Evolutionary conservation across 2,888 invertebrate species (phyloP), one percentile per base, ranked within the genome.

Genomic region (Morpho helenor): DNA sequence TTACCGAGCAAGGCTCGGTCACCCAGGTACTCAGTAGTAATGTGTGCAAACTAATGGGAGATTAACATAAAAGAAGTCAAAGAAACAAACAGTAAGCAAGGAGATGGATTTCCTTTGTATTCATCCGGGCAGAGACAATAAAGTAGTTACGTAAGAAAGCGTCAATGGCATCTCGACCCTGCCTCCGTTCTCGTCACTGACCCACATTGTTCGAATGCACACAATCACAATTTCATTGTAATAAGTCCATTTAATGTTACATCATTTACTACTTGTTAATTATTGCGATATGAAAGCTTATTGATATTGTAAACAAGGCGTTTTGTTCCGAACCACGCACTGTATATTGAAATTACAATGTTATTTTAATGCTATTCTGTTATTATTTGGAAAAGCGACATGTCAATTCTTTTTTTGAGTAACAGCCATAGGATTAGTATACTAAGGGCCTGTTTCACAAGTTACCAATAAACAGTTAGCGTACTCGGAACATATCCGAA

Each of bases 151-250:
- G 80, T 83, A 84, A 86, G 72, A 68, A 69, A 73, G 75, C 68
- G 82, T 86, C 87, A 87, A 84, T 82, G 84, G 83, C 84, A 86
- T 85, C 85, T 84, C 85, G 88, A 87, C 87, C 88, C 87, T 86
- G 87, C 80, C 77, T 80, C 80, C 75, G 79, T 80, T 85, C 84
- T 87, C 81, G 85, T 82, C 82, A 87, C 82, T 87, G 89, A 87
- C 89, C 87, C 87, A 88, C 87, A 87, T 88, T 59, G 57, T 64
- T 64, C 79, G 78, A 75, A 76, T 76, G 76, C 73, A 77, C 77
- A 77, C 76, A 83, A 82, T 80, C 80, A 80, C 83, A 80, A 83
- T 83, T 84, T 82, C 84, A 80, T 81, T 77, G 76, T 75, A 77
- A 66, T 67, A 66, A 66, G 63, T 60, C 58, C 56, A 61, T 63